Conservation (phyloP, 2,888 invertebrate genomes). For the Drosophila subsilvestris region DNA sequence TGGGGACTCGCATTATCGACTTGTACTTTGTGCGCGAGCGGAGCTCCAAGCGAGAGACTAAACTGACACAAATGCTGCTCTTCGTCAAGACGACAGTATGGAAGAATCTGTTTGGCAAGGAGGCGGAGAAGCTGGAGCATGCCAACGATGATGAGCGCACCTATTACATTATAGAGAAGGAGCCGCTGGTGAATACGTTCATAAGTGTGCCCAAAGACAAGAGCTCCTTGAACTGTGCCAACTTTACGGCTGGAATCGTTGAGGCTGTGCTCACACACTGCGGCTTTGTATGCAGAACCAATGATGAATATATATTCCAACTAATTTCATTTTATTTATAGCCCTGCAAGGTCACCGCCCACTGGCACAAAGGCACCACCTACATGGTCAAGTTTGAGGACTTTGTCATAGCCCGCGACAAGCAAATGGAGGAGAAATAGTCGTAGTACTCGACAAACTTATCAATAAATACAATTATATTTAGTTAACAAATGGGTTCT, state of each 20-base stretch:
- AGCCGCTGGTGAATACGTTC: constrained; percentile 97
- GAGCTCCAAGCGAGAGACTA: constrained; percentile 97
- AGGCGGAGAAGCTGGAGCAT: constrained; percentile 99
- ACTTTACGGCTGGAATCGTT: constrained; percentile 99
- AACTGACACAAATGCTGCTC: constrained; percentile 95
- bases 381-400: constrained; percentile 99
- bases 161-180: constrained; percentile 99
- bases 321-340: constrained; percentile 85
- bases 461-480: constrained; percentile 11
- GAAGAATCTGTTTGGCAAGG: constrained; percentile 99
- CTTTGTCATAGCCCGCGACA: constrained; percentile 94
- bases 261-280: constrained; percentile 97
- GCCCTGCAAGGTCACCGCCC: constrained; percentile 99
- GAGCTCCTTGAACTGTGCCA: constrained; percentile 98
- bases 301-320: not conserved
- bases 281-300: constrained; percentile 93
- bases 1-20: constrained; percentile 96
- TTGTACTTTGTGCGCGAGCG: constrained; percentile 96
- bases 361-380: constrained; percentile 99
- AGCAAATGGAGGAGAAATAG: constrained; percentile 93
- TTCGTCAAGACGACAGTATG: constrained; percentile 98
- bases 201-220: constrained; percentile 99
- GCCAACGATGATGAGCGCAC: constrained; percentile 99
- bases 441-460: not conserved
- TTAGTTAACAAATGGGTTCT: constrained; percentile 34